phyloP scores from a whole-genome alignment of 1,140 invertebrate genomes.

The Drosophila busckii region DNA sequence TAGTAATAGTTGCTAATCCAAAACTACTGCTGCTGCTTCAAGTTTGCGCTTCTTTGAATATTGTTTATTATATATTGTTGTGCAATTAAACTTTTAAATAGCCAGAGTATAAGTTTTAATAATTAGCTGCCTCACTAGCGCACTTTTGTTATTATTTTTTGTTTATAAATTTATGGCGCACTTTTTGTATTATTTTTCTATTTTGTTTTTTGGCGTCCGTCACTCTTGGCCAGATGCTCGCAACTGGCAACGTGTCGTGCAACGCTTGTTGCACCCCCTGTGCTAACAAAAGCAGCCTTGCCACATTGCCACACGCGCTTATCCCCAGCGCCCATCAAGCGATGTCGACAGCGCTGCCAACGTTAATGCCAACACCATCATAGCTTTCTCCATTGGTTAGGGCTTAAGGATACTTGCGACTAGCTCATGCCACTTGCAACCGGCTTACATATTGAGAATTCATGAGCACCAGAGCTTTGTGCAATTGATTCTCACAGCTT shows the following conservation, averaged over 20 bases:
- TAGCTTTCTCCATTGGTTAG: too few relatives aligned
- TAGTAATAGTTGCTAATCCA: too few relatives aligned
- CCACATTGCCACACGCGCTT: conserved; percentile 59
- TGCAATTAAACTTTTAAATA: too few relatives aligned
- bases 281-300: conserved; percentile 32
- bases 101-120: too few relatives aligned
- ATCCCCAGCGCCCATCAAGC: conserved; percentile 66
- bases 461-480: too few relatives aligned
- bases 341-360: conserved; percentile 49
- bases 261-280: conserved; percentile 65
- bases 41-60: too few relatives aligned
- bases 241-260: conserved; percentile 54
- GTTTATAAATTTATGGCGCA: conserved; percentile 24
- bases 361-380: conserved; percentile 35
- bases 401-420: too few relatives aligned
- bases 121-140: conserved; percentile 55
- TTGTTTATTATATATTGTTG: too few relatives aligned
- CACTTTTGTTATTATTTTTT: conserved; percentile 44
- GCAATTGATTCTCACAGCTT: too few relatives aligned
- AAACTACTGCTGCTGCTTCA: too few relatives aligned
- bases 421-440: too few relatives aligned
- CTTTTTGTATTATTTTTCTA: conserved; percentile 23
- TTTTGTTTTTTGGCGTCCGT: conserved; percentile 49
- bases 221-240: conserved; percentile 52
- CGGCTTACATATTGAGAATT: too few relatives aligned